Percentiles rank a stretch among this genome's conserved stretches.
Evolutionary conservation across 2,113 vertebrate species (phyloP).

Genomic region (Chunga burmeisteri): DNA sequence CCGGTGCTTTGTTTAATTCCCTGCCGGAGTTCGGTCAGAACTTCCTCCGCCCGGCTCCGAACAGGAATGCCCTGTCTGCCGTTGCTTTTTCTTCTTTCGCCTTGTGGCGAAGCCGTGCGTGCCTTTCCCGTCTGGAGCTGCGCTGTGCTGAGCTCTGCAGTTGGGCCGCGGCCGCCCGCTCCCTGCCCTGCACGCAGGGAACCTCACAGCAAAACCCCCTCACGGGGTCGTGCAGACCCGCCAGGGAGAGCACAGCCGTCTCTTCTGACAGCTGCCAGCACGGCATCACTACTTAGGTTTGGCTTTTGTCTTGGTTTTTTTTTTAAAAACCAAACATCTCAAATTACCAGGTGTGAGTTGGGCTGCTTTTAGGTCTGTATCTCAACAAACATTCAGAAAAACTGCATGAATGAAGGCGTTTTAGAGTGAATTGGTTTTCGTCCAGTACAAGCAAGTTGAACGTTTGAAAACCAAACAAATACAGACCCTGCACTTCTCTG

Average conservation of each 20-base stretch:
- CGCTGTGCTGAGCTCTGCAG: constrained; percentile 36
- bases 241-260: background rate
- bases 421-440: background rate
- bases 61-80: background rate
- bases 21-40: background rate
- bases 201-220: background rate
- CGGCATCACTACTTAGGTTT: background rate
- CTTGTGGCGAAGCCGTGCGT: background rate
- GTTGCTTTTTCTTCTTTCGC: background rate
- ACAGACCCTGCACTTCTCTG: background rate
- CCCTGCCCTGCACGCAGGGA: background rate
- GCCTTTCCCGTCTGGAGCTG: constrained; percentile 11
- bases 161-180: background rate
- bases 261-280: background rate
- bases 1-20: background rate
- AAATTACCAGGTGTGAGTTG: background rate
- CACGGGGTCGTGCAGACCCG: fast-evolving
- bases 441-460: background rate
- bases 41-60: background rate
- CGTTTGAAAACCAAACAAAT: background rate
- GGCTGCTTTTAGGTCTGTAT: background rate
- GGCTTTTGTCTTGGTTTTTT: background rate
- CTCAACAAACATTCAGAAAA: background rate
- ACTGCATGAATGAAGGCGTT: background rate
- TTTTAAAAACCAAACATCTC: background rate